Conservation (phyloP, 2,888 invertebrate genomes). For the Thera britannica region DNA sequence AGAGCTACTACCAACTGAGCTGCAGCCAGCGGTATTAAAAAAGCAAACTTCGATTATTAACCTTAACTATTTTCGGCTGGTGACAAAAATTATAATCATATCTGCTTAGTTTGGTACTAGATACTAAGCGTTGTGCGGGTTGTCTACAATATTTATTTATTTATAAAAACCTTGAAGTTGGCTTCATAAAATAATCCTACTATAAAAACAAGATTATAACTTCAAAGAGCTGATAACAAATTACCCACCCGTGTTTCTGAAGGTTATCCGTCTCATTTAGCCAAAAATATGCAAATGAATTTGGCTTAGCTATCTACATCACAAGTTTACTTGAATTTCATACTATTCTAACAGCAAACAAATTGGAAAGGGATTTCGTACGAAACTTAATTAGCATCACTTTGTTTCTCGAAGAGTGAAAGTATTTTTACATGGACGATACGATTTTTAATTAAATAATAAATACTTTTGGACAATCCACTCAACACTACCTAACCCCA, state of each 20-base stretch:
- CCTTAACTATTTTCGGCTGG: too few relatives aligned
- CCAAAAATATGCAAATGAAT: conserved; percentile 12
- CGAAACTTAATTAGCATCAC: conserved; percentile 46
- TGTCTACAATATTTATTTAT: too few relatives aligned
- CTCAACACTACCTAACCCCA: too few relatives aligned
- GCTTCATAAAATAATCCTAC: too few relatives aligned
- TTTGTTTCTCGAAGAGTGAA: conserved; percentile 16
- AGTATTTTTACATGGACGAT: conserved; percentile 12
- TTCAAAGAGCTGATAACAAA: background rate
- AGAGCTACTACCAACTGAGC: too few relatives aligned
- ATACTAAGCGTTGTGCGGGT: too few relatives aligned
- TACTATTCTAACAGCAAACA: conserved; percentile 34
- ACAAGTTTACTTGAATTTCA: conserved; percentile 30
- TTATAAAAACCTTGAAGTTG: too few relatives aligned
- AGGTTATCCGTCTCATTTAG: background rate
- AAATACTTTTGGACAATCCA: too few relatives aligned
- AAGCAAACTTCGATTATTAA: too few relatives aligned
- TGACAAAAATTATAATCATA: too few relatives aligned
- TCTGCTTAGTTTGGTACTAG: too few relatives aligned
- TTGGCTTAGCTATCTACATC: conserved; percentile 2
- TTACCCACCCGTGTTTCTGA: background rate
- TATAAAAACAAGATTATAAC: background rate
- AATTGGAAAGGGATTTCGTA: conserved; percentile 42
- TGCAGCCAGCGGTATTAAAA: too few relatives aligned
- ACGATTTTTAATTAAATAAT: conserved; percentile 9